Evolutionary conservation across 2,888 invertebrate species (phyloP).

Genomic region (Rhagium mordax): DNA sequence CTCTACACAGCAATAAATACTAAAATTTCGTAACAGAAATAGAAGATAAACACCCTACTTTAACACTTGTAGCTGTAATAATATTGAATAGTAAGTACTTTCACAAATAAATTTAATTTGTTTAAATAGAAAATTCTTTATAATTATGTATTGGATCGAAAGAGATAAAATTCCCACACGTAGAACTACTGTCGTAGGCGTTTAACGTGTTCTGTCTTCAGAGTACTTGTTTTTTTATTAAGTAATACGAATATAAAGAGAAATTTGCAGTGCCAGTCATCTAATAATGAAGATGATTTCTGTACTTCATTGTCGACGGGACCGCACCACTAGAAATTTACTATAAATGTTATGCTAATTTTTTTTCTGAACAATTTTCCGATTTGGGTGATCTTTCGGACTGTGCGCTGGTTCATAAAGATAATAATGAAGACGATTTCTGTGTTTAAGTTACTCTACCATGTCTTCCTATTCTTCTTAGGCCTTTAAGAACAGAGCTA

Average conservation of each 20-base stretch:
- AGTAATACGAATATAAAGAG: neutral
- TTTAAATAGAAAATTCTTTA: conserved; percentile 25
- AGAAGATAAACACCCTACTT: conserved; percentile 24
- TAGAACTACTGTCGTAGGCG: conserved; percentile 19
- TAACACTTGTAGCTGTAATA: neutral
- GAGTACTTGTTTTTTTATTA: conserved; percentile 1
- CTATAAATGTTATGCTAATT: no score
- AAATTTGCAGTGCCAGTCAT: conserved; percentile 9
- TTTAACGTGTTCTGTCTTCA: neutral
- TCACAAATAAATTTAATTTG: conserved; percentile 30
- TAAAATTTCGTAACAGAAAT: conserved; percentile 20
- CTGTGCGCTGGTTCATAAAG: no score
- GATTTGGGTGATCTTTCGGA: no score
- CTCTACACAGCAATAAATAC: conserved; percentile 15
- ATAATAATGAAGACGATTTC: no score
- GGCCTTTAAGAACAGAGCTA: no score
- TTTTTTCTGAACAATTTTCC: no score
- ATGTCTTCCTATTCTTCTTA: no score
- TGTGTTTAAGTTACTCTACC: no score
- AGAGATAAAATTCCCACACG: conserved; percentile 24
- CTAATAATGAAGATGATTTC: neutral
- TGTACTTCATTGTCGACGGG: neutral
- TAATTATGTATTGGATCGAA: conserved; percentile 1
- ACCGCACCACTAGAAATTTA: no score
- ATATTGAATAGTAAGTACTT: conserved; percentile 22